Evolutionary conservation across 2,888 invertebrate species (phyloP).

Genomic region (Heliconius charithonia): DNA sequence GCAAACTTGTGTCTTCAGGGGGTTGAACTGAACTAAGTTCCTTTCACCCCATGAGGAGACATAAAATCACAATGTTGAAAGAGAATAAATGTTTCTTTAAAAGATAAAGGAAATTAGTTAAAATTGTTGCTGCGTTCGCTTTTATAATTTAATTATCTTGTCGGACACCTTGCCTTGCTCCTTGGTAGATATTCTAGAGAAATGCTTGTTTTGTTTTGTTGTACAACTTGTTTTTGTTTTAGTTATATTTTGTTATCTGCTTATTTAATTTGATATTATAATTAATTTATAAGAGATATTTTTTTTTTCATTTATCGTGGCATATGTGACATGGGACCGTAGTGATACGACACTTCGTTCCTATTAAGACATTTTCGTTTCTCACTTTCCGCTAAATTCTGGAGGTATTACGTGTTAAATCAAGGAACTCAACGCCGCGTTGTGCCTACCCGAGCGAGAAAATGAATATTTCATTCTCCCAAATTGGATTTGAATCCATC

Average conservation of each 20-base stretch:
- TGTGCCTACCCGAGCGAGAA: not conserved
- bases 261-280: not conserved
- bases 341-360: not conserved
- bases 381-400: not conserved
- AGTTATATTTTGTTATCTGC: not conserved
- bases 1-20: too few species aligned
- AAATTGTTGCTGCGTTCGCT: conserved; percentile 7
- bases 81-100: conserved; percentile 8
- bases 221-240: conserved; percentile 5
- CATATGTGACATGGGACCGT: too few species aligned
- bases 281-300: not conserved
- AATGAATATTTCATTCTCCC: not conserved
- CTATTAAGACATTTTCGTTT: not conserved
- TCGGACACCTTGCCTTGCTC: conserved; percentile 14
- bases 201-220: conserved; percentile 5
- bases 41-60: too few species aligned
- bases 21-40: too few species aligned
- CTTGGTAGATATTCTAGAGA: conserved; percentile 1
- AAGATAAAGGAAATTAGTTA: conserved; percentile 18
- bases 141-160: conserved; percentile 22
- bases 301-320: too few species aligned
- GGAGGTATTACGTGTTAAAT: not conserved
- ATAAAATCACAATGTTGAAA: too few species aligned
- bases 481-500: not conserved
- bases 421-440: not conserved